Base-by-base conservation (phyloP, 1,140 invertebrate species). In the Neoseiulus cucumeris region DNA sequence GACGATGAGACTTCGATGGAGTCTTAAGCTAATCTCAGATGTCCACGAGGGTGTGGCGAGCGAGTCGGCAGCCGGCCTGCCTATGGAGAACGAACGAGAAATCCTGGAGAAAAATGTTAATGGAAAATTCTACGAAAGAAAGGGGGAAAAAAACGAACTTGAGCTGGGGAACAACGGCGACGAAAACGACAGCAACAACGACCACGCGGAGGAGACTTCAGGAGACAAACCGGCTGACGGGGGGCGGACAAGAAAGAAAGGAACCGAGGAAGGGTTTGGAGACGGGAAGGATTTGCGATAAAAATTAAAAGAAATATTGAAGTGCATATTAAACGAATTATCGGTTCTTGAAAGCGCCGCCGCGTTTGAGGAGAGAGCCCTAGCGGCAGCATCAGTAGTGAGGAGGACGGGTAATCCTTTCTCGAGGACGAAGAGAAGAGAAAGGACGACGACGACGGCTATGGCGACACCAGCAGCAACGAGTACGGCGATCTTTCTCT, bases 301-400 rank as follows among this genome's bases (percentile, higher is more conserved):
- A 59, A 59, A 59, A 59, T 59, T 59, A 59, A 59, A 59, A 59
- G 51, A 59, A 59, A 59, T 59, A 59, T 59, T 59, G 51, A 59
- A 59, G 51, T 59, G 51, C 51, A 59, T 59, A 59, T 59, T 59
- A 59, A 59, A 59, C 51, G 51, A 59, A 59, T 59, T 59, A 59
- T 59, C 51, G 51, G 51, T 12, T 59, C 51, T 59, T 25, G 51
- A 59, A 59, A 59, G 51, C 33, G 33, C 33, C 33, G n/a, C n/a
- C n/a, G n/a, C n/a, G n/a, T n/a, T n/a, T n/a, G 33, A 39, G 33
- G 33, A 39, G 33, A 39, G 9, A 39, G 9, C 33, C 9, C 33
- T 39, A 4, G 33, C n/a, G n/a, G n/a, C 14, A 59, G 51, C 51
- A n/a, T 25, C 51, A 20, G 22, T 2, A 25, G 22, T 20, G 51